Evolutionary conservation across 2,113 vertebrate species (phyloP), one percentile per base, ranked within the genome.

Genomic region (Anolis sagrei): DNA sequence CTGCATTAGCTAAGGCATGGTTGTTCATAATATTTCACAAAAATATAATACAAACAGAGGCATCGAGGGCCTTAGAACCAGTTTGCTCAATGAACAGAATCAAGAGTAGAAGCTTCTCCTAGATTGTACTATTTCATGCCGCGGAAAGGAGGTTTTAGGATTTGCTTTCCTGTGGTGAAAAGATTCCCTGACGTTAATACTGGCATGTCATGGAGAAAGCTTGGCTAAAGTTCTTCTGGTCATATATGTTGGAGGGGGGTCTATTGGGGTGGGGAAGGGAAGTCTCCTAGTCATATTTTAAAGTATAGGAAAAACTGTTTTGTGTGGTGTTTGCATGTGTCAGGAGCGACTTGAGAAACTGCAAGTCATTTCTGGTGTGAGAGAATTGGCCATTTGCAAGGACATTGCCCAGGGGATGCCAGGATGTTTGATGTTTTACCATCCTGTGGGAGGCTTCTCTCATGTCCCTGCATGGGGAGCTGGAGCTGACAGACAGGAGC

Each of bases 21-120:
- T 90, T 85, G 84, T 85, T 90, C 87, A 81, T 94, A 93, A 80
- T 92, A 94, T 77, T 85, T 88, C 93, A 90, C 83, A 91, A 85
- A 76, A 48, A 62, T 32, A 32, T 29, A 49, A 76, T 9, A 27
- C 84, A 77, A 80, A 64, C 81, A 70, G 74, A 88, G 82, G 86
- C 94, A 93, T 89, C 91, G 85, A 83, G 86, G 32, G 70, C 91
- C 82, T 95, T 89, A 93, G 48, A 91, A 81, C 81, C 79, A 77
- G 81, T 44, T 39, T 48, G 90, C 72, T 23, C 23, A 85, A 61
- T 48, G 36, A 44, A 3, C 16, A 72, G 76, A 74, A 21, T 64
- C 36, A 36, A 83, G 49, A 44, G 69, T 7, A 29, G 10, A 72
- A 48, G 70, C 23, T 73, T 79, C 54, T 61, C 36, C 39, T 19